These are phyloP conservation scores for Pygoscelis adeliae DNA, from an alignment of 2,113 vertebrate genomes.

Conservation along the genomic window DNA sequence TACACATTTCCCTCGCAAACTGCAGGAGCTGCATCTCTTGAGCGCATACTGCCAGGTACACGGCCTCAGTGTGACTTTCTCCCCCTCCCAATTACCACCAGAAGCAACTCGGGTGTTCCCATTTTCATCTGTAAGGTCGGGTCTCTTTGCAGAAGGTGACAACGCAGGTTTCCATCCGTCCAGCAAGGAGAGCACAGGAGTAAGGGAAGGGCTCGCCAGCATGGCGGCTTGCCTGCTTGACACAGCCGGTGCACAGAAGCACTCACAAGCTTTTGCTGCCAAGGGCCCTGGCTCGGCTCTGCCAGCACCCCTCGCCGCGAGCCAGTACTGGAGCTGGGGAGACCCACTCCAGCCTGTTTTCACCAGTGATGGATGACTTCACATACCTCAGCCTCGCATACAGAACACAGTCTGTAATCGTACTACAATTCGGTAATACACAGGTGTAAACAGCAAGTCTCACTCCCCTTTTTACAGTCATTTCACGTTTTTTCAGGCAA, in stretches of 20 bases:
- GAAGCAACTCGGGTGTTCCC: rapidly evolving
- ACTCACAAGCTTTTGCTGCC: background rate
- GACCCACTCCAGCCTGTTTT: background rate
- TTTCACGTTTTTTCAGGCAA: background rate
- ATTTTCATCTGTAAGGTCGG: rapidly evolving
- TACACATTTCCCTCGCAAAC: rapidly evolving
- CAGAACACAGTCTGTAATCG: rapidly evolving
- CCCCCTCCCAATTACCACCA: background rate
- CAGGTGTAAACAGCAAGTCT: background rate
- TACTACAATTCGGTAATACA: rapidly evolving
- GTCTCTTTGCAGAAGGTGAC: background rate
- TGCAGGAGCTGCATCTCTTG: background rate
- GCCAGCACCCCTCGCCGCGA: rapidly evolving
- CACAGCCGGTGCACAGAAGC: background rate
- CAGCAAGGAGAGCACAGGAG: background rate
- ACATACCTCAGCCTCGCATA: background rate
- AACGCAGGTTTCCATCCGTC: rapidly evolving
- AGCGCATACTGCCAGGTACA: background rate
- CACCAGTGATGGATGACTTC: background rate
- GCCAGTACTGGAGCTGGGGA: background rate
- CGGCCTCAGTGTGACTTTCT: rapidly evolving
- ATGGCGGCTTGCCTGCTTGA: background rate
- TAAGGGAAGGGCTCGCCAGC: background rate
- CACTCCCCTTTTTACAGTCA: background rate
- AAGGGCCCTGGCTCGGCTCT: too few species aligned